Conservation (phyloP, 2,113 vertebrate genomes). For the Clarias macrocephalus region DNA sequence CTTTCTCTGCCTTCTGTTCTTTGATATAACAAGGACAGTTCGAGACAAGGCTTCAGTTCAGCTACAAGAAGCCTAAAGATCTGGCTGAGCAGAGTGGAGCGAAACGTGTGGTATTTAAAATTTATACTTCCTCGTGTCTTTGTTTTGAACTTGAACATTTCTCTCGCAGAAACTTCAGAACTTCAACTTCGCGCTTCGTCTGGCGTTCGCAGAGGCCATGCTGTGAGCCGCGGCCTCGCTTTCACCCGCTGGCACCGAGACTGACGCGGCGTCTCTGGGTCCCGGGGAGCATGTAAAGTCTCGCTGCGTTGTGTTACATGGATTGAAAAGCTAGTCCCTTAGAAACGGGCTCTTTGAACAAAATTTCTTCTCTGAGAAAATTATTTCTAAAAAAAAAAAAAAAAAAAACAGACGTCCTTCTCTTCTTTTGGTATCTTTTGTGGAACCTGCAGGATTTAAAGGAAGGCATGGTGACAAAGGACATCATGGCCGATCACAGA, state of each 20-base stretch:
- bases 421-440: background rate
- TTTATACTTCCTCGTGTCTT: slow-evolving; percentile 99
- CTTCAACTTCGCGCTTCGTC: slow-evolving; percentile 75
- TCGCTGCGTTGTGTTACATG: slow-evolving; percentile 82
- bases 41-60: slow-evolving; percentile 92
- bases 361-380: background rate
- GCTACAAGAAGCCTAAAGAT: slow-evolving; percentile 89
- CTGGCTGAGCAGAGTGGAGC: slow-evolving; percentile 74
- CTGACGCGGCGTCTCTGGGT: slow-evolving; percentile 66
- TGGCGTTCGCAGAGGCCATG: background rate
- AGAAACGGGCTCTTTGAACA: background rate
- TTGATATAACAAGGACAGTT: slow-evolving; percentile 97
- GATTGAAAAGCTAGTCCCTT: slow-evolving; percentile 76
- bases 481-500: background rate
- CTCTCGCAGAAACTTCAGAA: slow-evolving; percentile 81
- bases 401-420: background rate
- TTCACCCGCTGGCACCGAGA: slow-evolving; percentile 61
- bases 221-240: background rate
- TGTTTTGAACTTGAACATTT: slow-evolving; percentile 99
- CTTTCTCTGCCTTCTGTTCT: slow-evolving; percentile 83
- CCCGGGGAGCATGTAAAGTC: slow-evolving; percentile 77
- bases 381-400: background rate
- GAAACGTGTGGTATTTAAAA: slow-evolving; percentile 98
- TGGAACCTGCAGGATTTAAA: background rate
- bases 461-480: background rate